phyloP scores from a whole-genome alignment of 2,113 vertebrate genomes.

The Stegostoma tigrinum region DNA sequence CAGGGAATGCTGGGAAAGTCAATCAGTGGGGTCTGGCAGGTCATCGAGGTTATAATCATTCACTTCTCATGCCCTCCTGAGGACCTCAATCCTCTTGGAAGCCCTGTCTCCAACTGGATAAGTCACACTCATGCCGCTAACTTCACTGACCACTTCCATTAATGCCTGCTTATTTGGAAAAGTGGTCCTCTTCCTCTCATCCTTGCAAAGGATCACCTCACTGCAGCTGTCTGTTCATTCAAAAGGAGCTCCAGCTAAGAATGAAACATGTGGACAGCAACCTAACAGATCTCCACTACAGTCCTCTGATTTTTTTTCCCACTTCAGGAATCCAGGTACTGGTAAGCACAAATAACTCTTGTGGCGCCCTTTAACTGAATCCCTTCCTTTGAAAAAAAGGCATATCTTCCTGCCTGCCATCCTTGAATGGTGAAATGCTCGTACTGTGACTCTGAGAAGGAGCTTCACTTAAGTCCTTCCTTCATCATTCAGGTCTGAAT shows the following conservation, averaged over 20 bases:
- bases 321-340: not conserved
- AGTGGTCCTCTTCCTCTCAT: too few species aligned
- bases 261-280: not conserved
- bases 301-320: not conserved
- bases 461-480: not conserved
- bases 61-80: too few species aligned
- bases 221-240: not conserved
- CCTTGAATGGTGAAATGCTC: not conserved
- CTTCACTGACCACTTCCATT: not conserved
- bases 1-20: not conserved
- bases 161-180: not conserved
- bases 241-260: not conserved
- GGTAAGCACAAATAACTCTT: not conserved
- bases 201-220: not conserved
- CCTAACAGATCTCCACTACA: not conserved
- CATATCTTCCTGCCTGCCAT: not conserved
- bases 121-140: not conserved
- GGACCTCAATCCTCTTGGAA: too few species aligned
- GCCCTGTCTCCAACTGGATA: not conserved
- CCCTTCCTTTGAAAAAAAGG: not conserved
- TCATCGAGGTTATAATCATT: too few species aligned
- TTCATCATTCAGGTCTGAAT: not conserved
- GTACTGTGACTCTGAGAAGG: not conserved
- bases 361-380: not conserved
- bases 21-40: too few species aligned